phyloP scores from a whole-genome alignment of 2,888 invertebrate genomes.

The Pyralis farinalis region DNA sequence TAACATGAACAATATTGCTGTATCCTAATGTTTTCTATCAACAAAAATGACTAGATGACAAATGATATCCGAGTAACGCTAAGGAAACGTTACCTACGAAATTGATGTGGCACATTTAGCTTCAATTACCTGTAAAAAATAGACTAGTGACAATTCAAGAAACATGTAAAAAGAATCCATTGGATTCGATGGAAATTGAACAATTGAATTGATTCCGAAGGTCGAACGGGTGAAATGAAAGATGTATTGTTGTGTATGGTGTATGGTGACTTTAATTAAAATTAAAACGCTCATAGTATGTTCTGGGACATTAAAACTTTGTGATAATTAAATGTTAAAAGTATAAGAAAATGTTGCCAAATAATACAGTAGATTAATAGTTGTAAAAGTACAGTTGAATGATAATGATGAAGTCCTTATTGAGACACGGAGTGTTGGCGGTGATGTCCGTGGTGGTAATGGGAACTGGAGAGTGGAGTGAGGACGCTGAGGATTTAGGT shows the following conservation, averaged over 20 bases:
- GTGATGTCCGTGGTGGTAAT: constrained; percentile 45
- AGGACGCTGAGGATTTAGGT: constrained; percentile 74
- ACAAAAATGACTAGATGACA: constrained; percentile 10
- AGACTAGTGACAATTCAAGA: constrained; percentile 11
- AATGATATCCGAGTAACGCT: constrained; percentile 14
- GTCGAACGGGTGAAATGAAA: constrained; percentile 19
- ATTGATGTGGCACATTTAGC: constrained; percentile 12
- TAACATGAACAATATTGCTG: constrained; percentile 43
- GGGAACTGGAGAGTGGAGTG: constrained; percentile 73
- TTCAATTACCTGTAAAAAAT: constrained; percentile 11
- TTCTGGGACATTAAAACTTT: constrained; percentile 1
- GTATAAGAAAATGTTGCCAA: constrained; percentile 24
- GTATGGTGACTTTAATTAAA: constrained; percentile 19
- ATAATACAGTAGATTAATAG: constrained; percentile 20
- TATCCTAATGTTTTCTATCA: constrained; percentile 19
- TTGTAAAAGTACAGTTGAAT: constrained; percentile 18
- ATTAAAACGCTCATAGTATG: constrained; percentile 12
- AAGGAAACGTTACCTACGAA: not conserved
- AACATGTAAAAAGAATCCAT: constrained; percentile 19
- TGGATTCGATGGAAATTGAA: constrained; percentile 21
- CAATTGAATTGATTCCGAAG: constrained; percentile 27
- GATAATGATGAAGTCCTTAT: constrained; percentile 37
- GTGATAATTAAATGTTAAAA: not conserved
- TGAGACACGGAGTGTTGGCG: constrained; percentile 40
- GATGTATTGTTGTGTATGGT: constrained; percentile 13